These are phyloP conservation scores for Pogonomyrmex barbatus DNA, from an alignment of 1,140 invertebrate species.

Conservation along the genomic window DNA sequence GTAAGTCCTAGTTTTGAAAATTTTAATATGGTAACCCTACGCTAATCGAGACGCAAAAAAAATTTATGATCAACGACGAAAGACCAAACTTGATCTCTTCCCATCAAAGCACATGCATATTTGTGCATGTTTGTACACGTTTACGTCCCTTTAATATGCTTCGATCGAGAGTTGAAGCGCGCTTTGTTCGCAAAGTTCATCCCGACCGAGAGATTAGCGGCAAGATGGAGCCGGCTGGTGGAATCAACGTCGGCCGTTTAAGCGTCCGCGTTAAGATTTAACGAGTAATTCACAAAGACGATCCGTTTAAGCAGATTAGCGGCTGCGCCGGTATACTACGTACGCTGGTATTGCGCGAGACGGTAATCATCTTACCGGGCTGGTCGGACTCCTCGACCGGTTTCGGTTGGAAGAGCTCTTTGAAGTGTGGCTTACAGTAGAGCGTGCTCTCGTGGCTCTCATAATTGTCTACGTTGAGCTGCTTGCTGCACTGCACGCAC, in stretches of 20 bases:
- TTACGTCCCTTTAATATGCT: conserved; percentile 8
- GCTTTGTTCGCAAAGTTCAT: conserved; percentile 19
- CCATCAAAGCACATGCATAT: background rate
- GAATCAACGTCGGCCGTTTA: conserved; percentile 26
- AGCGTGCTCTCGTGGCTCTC: conserved; percentile 94
- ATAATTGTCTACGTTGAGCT: conserved; percentile 95
- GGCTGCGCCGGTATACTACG: background rate
- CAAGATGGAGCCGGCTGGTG: background rate
- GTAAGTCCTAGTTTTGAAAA: too few relatives aligned
- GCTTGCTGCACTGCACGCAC: conserved; percentile 95
- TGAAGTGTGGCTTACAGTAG: conserved; percentile 98
- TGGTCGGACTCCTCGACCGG: conserved; percentile 91
- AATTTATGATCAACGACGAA: background rate
- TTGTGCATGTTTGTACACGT: background rate
- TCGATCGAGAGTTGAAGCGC: background rate
- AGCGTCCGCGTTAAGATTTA: conserved; percentile 32
- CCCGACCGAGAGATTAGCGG: conserved; percentile 20
- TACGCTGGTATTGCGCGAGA: conserved; percentile 19
- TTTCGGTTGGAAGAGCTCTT: conserved; percentile 96
- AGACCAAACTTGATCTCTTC: conserved; percentile 16
- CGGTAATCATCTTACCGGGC: conserved; percentile 87
- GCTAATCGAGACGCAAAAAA: conserved; percentile 6
- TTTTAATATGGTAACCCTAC: too few relatives aligned
- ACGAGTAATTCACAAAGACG: conserved; percentile 46
- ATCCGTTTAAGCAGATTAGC: conserved; percentile 53